Evolutionary conservation across 1,140 invertebrate genomes (phyloP).

Genomic region (Chlorops oryzae): DNA sequence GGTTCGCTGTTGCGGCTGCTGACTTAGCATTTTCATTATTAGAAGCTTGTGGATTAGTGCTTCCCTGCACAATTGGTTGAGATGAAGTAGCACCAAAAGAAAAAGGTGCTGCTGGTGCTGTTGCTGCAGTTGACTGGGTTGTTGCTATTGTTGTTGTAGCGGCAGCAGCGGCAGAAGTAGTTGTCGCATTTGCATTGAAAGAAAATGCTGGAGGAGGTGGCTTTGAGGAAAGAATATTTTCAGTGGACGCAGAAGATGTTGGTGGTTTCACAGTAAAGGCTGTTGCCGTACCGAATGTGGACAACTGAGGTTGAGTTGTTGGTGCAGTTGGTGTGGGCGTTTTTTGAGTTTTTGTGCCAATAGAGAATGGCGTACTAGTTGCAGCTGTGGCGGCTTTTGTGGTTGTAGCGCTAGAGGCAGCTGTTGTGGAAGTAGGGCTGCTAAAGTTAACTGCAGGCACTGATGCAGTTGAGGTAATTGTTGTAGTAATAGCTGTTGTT

Average conservation of each 20-base stretch:
- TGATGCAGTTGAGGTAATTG: no score
- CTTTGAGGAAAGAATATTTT: no score
- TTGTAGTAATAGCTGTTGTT: background rate
- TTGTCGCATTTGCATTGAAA: constrained; percentile 8
- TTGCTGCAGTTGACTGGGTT: constrained; percentile 13
- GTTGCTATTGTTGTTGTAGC: constrained; percentile 7
- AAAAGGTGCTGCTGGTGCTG: constrained; percentile 5
- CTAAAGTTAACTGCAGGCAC: no score
- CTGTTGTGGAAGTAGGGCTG: no score
- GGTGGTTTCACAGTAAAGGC: background rate
- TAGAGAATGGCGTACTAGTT: no score
- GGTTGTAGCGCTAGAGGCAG: no score
- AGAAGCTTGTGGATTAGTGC: background rate
- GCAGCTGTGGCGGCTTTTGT: no score
- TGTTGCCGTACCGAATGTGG: no score
- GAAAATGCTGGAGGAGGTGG: constrained; percentile 16
- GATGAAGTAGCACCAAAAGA: constrained; percentile 18
- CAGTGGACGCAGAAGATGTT: background rate
- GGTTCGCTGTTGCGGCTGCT: background rate
- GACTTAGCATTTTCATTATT: background rate
- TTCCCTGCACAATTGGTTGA: constrained; percentile 18
- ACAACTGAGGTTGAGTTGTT: no score
- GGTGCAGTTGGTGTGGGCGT: no score
- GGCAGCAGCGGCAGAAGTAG: constrained; percentile 9
- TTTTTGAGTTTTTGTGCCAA: no score